phyloP scores from a whole-genome alignment of 2,113 vertebrate species.

The zebrafish (Danio rerio) region DNA sequence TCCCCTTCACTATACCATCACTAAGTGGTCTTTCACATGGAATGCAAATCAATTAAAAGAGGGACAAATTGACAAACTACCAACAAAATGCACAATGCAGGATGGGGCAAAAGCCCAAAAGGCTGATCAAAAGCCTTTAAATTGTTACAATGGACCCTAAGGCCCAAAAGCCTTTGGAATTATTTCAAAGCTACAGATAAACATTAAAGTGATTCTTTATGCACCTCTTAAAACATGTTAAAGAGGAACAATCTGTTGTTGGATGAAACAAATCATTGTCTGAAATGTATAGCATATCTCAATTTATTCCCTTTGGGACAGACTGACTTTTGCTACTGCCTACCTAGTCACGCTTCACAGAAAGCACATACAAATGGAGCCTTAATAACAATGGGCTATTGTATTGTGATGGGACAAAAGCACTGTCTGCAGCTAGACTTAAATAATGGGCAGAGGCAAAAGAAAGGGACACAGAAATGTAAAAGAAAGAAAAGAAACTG shows the following conservation, averaged over 20 bases:
- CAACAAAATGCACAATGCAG: no score
- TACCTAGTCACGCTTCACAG: neutral
- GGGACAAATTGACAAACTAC: no score
- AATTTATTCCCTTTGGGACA: neutral
- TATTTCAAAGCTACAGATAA: no score
- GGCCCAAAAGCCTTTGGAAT: no score
- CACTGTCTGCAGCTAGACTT: constrained; percentile 2
- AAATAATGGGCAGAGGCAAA: neutral
- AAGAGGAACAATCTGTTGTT: neutral
- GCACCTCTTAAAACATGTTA: no score
- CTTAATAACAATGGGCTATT: constrained; percentile 29
- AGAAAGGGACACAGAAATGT: neutral
- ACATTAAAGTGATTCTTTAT: no score
- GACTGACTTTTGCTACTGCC: neutral
- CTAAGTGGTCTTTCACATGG: no score
- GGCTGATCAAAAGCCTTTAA: no score
- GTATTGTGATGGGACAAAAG: constrained; percentile 7
- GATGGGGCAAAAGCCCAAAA: no score
- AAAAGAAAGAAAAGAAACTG: neutral
- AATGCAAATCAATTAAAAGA: no score
- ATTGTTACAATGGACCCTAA: no score
- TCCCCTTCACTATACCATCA: no score
- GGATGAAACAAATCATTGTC: neutral
- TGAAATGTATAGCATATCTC: constrained; percentile 19
- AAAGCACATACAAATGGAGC: neutral